Evolutionary conservation across 2,113 vertebrate species (phyloP).

Genomic region (Orcinus orca): DNA sequence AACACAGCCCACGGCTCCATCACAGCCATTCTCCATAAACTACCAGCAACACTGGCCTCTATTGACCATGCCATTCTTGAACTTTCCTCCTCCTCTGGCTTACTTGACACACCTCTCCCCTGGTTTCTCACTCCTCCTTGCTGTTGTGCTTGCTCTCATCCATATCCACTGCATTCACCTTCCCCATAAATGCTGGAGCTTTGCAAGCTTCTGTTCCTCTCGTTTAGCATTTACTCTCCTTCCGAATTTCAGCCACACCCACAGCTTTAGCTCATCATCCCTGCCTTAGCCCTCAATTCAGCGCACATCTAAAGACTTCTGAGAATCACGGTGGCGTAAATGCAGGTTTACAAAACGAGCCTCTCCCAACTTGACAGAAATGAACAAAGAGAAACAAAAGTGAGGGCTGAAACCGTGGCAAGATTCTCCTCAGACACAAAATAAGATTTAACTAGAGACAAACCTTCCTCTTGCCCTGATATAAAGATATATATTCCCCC

Average conservation of each 20-base stretch:
- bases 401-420: constrained; percentile 19
- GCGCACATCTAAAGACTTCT: constrained; percentile 56
- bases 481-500: background rate
- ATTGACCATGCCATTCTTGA: background rate
- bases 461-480: background rate
- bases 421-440: constrained; percentile 29
- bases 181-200: background rate
- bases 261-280: constrained; percentile 23
- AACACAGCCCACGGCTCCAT: background rate
- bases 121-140: background rate
- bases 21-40: background rate
- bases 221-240: constrained; percentile 22
- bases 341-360: constrained; percentile 69
- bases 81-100: background rate
- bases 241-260: constrained; percentile 60
- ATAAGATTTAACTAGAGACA: constrained; percentile 47
- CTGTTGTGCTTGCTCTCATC: background rate
- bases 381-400: constrained; percentile 61
- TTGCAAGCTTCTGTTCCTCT: background rate
- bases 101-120: background rate
- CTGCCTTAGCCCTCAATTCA: constrained; percentile 50
- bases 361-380: constrained; percentile 68
- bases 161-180: background rate
- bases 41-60: background rate
- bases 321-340: constrained; percentile 55